phyloP scores from a whole-genome alignment of 1,140 invertebrate species.

The Leptinotarsa lineolata region DNA sequence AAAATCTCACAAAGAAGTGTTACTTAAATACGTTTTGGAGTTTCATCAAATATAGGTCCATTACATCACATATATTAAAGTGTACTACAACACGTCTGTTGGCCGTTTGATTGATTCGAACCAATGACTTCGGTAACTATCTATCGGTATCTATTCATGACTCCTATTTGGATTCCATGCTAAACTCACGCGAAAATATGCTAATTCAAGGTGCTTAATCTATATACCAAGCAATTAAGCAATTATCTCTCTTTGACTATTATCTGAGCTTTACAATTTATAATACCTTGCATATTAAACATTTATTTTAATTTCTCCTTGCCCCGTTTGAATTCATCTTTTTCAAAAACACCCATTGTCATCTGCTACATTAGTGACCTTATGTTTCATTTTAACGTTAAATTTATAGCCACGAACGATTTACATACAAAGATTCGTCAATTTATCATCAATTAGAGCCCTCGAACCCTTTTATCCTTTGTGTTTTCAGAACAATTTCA shows the following conservation, averaged over 20 bases:
- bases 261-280: neutral
- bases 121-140: no score
- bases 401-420: constrained; percentile 22
- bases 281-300: constrained; percentile 17
- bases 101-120: no score
- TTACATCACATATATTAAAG: no score
- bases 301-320: constrained; percentile 11
- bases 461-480: constrained; percentile 23
- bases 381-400: constrained; percentile 9
- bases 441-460: constrained; percentile 31
- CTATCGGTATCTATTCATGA: no score
- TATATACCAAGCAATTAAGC: constrained; percentile 7
- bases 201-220: neutral
- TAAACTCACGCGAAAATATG: neutral
- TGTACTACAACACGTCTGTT: no score
- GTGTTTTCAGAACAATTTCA: constrained; percentile 27
- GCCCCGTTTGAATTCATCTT: neutral
- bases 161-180: no score
- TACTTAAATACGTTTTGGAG: no score
- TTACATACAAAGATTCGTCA: constrained; percentile 31
- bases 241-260: constrained; percentile 16
- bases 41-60: no score
- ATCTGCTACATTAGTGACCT: constrained; percentile 15
- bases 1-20: no score
- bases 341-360: neutral